Evolutionary conservation across 2,797 vertebrate genomes (phyloP).

Genomic region (Macroramphosus scolopax): DNA sequence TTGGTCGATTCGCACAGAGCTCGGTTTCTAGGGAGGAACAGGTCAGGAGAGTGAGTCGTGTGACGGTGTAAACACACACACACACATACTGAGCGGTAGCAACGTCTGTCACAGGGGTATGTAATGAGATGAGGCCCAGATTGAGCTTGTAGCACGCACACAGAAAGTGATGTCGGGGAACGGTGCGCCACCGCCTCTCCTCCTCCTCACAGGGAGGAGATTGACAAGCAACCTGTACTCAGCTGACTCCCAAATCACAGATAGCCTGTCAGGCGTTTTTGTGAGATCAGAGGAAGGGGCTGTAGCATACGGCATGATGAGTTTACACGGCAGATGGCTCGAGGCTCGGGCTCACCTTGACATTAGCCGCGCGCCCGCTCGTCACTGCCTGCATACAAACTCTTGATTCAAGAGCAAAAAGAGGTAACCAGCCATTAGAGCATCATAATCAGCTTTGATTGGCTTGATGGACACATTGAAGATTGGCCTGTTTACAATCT

Average conservation of each 20-base stretch:
- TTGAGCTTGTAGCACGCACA: background rate
- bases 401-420: conserved; percentile 34
- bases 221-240: conserved; percentile 58
- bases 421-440: conserved; percentile 25
- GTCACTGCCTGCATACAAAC: conserved; percentile 35
- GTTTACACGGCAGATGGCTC: conserved; percentile 63
- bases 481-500: conserved; percentile 48
- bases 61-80: conserved; percentile 12
- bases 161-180: conserved; percentile 23
- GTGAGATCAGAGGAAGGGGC: conserved; percentile 51
- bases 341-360: conserved; percentile 62
- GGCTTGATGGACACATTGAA: conserved; percentile 24
- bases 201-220: conserved; percentile 48
- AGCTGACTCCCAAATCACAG: conserved; percentile 49
- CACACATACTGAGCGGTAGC: conserved; percentile 20
- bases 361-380: conserved; percentile 33
- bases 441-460: conserved; percentile 50
- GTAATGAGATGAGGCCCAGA: conserved; percentile 16
- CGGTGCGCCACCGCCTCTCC: conserved; percentile 38
- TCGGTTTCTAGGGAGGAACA: conserved; percentile 85
- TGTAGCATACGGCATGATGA: conserved; percentile 41
- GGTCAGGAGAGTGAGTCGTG: conserved; percentile 3
- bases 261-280: conserved; percentile 52
- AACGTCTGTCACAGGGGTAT: conserved; percentile 23
- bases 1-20: conserved; percentile 98